Evolutionary conservation across 2,888 invertebrate genomes (phyloP).

Genomic region (Strigamia maritima): DNA sequence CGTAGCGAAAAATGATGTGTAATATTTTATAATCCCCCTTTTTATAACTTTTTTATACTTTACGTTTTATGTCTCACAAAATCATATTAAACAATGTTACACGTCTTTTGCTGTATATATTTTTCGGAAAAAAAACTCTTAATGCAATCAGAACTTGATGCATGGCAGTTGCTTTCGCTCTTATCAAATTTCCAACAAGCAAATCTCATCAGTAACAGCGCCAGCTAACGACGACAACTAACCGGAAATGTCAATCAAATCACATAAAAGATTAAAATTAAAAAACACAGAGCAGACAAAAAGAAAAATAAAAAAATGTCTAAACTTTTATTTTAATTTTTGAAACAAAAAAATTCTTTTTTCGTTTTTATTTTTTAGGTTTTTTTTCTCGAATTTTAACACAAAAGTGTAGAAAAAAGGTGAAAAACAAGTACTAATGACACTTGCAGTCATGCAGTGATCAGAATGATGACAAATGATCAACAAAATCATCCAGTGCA

Average conservation of each 20-base stretch:
- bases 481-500: slow-evolving; percentile 28
- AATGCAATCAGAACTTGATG: slow-evolving; percentile 24
- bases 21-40: neutral
- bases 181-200: slow-evolving; percentile 25
- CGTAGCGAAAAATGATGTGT: too few relatives aligned
- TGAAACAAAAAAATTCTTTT: neutral
- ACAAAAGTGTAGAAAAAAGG: neutral
- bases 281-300: neutral
- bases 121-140: neutral
- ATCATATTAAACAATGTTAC: too few relatives aligned
- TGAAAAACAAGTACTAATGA: neutral
- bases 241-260: slow-evolving; percentile 34
- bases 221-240: slow-evolving; percentile 28
- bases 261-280: slow-evolving; percentile 13
- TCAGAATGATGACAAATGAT: slow-evolving; percentile 12
- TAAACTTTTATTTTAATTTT: neutral
- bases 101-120: neutral
- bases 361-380: too few relatives aligned
- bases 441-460: neutral
- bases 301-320: neutral
- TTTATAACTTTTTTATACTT: neutral
- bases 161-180: slow-evolving; percentile 15
- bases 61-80: neutral
- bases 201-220: slow-evolving; percentile 23
- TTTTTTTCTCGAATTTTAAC: neutral